phyloP scores from a whole-genome alignment of 2,797 vertebrate species.

The Aulostomus chinensis region DNA sequence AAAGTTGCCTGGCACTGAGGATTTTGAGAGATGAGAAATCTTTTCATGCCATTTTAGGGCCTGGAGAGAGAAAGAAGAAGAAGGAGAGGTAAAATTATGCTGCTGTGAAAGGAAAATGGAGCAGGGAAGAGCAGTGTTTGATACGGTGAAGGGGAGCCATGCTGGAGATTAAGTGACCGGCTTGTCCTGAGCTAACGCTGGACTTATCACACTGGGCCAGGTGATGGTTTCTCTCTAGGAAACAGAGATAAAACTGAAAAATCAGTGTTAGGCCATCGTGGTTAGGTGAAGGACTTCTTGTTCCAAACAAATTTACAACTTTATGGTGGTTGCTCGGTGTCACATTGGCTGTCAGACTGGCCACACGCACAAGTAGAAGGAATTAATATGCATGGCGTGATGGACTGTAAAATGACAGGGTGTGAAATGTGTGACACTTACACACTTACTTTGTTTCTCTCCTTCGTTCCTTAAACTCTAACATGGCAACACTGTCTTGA shows the following conservation, averaged over 20 bases:
- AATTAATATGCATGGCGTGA: too few species aligned
- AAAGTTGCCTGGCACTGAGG: conserved; percentile 39
- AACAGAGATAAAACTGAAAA: conserved; percentile 43
- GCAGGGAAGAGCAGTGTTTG: conserved; percentile 38
- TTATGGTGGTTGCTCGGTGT: conserved; percentile 16
- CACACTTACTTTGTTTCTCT: conserved; percentile 32
- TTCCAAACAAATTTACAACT: conserved; percentile 31
- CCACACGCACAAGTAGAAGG: too few species aligned
- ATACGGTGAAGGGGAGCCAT: conserved; percentile 45
- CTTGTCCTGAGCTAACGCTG: conserved; percentile 51
- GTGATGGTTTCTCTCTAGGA: conserved; percentile 50
- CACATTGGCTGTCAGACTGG: conserved; percentile 6
- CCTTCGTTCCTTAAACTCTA: conserved; percentile 44
- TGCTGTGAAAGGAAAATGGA: conserved; percentile 38
- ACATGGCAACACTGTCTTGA: too few species aligned
- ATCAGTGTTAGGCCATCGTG: conserved; percentile 28
- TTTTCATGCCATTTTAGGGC: conserved; percentile 43
- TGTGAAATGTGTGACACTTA: conserved; percentile 34
- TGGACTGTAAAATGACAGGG: conserved; percentile 30
- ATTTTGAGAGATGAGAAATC: conserved; percentile 21
- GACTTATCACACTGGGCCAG: conserved; percentile 60
- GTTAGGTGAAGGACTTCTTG: conserved; percentile 32
- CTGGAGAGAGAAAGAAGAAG: conserved; percentile 15
- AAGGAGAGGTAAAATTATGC: too few species aligned
- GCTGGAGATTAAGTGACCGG: conserved; percentile 55